Conservation (phyloP, 2,888 invertebrate species). For the Himalopsyche kuldschensis region DNA sequence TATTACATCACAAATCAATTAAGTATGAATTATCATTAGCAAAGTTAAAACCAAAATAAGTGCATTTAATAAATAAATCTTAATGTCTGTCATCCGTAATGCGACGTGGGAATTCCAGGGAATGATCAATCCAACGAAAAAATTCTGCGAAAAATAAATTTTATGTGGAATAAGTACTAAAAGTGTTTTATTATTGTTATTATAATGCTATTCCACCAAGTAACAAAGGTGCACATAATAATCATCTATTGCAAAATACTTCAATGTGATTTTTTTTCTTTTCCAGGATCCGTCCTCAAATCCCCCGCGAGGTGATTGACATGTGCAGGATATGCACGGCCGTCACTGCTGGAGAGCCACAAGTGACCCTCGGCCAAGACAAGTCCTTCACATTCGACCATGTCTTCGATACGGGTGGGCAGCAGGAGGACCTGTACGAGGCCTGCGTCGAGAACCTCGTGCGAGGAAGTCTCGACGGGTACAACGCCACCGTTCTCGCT, state of each 20-base stretch:
- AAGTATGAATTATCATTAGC: no score
- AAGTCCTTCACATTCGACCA: conserved; percentile 96
- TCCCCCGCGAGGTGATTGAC: conserved; percentile 89
- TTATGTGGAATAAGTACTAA: no score
- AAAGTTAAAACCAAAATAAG: no score
- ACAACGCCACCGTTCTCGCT: conserved; percentile 96
- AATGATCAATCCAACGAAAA: no score
- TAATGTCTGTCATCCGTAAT: no score
- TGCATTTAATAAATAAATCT: no score
- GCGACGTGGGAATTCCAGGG: no score
- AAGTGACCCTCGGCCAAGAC: conserved; percentile 89
- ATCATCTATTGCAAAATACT: background rate
- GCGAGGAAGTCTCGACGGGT: conserved; percentile 91
- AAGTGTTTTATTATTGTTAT: no score
- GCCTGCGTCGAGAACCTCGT: conserved; percentile 84
- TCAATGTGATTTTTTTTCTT: background rate
- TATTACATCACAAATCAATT: no score
- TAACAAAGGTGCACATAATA: no score
- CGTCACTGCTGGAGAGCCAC: conserved; percentile 87
- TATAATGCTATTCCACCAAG: no score
- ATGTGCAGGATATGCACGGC: conserved; percentile 92
- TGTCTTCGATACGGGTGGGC: conserved; percentile 82
- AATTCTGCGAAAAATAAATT: no score
- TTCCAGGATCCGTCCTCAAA: conserved; percentile 91
- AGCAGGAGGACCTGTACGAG: conserved; percentile 79